Percentiles rank a stretch among this genome's conserved stretches.
These are phyloP conservation scores for Cyrtonyx montezumae DNA, from an alignment of 2,113 vertebrate species.

Conservation along the genomic window DNA sequence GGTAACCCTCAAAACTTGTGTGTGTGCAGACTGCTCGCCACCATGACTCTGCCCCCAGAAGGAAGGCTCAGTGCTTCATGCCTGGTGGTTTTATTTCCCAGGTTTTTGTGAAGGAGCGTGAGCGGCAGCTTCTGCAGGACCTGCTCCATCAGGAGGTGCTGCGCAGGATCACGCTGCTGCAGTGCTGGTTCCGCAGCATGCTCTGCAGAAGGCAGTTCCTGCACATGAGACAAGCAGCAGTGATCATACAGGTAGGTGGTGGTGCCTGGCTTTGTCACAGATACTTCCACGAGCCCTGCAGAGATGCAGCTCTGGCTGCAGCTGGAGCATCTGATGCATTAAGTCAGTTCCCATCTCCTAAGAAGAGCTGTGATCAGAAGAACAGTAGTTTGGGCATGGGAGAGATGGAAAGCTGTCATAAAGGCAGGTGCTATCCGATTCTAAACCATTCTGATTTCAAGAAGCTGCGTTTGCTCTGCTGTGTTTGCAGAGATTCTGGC, in stretches of 20 bases:
- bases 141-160: constrained; percentile 91
- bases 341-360: neutral
- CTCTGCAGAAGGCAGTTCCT: constrained; percentile 89
- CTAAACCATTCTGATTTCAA: rapidly evolving
- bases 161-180: constrained; percentile 84
- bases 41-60: neutral
- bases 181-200: constrained; percentile 85
- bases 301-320: neutral
- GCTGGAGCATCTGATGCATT: neutral
- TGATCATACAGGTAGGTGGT: constrained; percentile 87
- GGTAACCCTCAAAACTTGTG: neutral
- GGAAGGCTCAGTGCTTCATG: neutral
- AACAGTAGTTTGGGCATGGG: rapidly evolving
- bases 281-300: neutral
- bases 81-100: constrained; percentile 39
- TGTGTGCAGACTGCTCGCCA: neutral
- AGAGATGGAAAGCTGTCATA: neutral
- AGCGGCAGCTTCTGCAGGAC: constrained; percentile 89
- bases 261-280: neutral
- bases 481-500: constrained; percentile 87
- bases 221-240: constrained; percentile 81
- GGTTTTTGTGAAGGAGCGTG: constrained; percentile 93
- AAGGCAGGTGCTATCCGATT: neutral
- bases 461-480: neutral
- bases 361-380: neutral